These are phyloP conservation scores for Caracal caracal DNA, from an alignment of 2,113 vertebrate species.

Conservation along the genomic window DNA sequence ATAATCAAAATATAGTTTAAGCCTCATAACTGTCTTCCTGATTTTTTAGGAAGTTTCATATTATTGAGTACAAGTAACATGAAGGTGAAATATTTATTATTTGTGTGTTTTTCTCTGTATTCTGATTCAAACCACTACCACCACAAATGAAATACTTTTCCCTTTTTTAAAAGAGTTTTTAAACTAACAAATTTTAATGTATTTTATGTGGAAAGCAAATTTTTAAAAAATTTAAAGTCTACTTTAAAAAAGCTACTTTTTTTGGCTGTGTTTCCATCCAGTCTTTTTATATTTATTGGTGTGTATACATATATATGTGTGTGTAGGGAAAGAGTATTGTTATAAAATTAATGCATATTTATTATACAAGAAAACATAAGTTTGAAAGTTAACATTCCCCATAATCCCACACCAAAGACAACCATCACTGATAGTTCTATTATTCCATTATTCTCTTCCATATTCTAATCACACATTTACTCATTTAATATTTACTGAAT, in stretches of 20 bases:
- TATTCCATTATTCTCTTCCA: background rate
- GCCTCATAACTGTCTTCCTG: background rate
- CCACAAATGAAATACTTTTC: background rate
- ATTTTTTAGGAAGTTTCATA: background rate
- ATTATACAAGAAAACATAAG: background rate
- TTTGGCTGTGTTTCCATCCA: background rate
- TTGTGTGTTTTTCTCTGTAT: background rate
- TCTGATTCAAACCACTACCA: background rate
- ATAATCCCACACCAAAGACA: background rate
- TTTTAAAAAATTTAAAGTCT: background rate
- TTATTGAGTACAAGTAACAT: background rate
- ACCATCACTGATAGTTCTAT: background rate
- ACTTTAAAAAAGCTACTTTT: background rate
- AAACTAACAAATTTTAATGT: background rate
- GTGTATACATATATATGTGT: background rate
- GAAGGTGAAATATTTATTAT: background rate
- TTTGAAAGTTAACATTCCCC: background rate
- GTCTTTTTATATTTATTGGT: background rate
- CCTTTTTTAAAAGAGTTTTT: background rate
- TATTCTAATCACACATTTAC: background rate
- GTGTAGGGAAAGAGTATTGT: background rate
- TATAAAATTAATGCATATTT: constrained; percentile 27
- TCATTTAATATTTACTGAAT: background rate
- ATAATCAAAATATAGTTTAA: background rate
- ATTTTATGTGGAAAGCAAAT: background rate